Percentiles rank a stretch among this genome's conserved stretches.
These are phyloP conservation scores for Diplodus puntazzo DNA, from an alignment of 2,797 vertebrate species.

Conservation along the genomic window DNA sequence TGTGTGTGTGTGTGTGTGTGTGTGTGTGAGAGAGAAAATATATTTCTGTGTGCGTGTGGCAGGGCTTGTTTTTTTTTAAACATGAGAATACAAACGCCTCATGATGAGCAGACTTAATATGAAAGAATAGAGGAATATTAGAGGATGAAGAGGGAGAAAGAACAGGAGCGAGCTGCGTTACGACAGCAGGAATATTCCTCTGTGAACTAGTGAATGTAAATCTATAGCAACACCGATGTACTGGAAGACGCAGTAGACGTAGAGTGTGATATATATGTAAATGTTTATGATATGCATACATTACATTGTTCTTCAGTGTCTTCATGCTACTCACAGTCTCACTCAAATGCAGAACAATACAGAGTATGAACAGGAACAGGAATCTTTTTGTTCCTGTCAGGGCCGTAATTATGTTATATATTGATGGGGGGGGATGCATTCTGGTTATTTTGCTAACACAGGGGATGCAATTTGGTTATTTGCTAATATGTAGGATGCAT, in stretches of 20 bases:
- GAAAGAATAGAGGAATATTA: conserved; percentile 43
- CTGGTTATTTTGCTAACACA: too few relatives aligned
- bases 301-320: neutral
- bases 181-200: conserved; percentile 18
- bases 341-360: conserved; percentile 17
- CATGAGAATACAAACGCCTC: conserved; percentile 66
- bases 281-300: neutral
- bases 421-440: too few relatives aligned
- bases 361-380: neutral
- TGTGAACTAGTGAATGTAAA: conserved; percentile 20
- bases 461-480: too few relatives aligned
- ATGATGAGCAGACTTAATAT: conserved; percentile 55
- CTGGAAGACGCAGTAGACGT: conserved; percentile 16
- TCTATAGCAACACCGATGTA: conserved; percentile 16
- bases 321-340: neutral
- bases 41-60: conserved; percentile 58
- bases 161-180: conserved; percentile 13
- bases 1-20: neutral
- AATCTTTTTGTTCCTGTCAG: conserved; percentile 1
- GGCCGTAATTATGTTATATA: too few relatives aligned
- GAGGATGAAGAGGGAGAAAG: conserved; percentile 15
- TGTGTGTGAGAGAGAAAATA: conserved; percentile 27
- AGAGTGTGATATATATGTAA: conserved; percentile 1
- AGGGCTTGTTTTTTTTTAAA: conserved; percentile 55
- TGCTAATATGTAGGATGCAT: too few relatives aligned